Evolutionary conservation across 1,140 invertebrate species (phyloP), one percentile per base, ranked within the genome.

Genomic region (Plutomurus gul): DNA sequence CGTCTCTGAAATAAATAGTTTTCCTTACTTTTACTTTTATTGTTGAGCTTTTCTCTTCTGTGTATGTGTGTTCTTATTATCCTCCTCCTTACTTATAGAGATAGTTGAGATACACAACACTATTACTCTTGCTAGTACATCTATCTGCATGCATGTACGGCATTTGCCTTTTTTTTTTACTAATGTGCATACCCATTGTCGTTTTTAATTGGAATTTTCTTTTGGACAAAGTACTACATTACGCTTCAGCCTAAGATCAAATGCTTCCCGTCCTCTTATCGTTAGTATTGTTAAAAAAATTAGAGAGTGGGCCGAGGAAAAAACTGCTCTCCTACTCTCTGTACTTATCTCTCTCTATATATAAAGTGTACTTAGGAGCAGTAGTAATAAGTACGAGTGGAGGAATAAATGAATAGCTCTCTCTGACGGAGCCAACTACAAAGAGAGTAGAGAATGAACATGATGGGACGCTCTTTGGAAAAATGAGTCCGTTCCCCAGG

Each of bases 201-300:
- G 30, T 65, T 65, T 65, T 65, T 65, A 65, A 65, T 65, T 65
- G 36, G 56, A 65, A 65, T 65, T 65, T 65, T 65, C 56, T 65
- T 65, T 65, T 65, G 27, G 30, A 10, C 27, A 33, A 30, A 65
- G 27, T 60, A 33, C 16, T 30, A 33, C 56, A n/a, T 30, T 65
- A 25, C 56, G 36, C 36, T 65, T 30, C 36, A 65, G n/a, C n/a
- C n/a, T 33, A 65, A 65, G 56, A 65, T 65, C 56, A 65, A 65
- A 65, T 65, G 56, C 36, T 65, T 65, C 36, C 36, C 27, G 2
- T 16, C 18, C 56, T 65, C 56, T 65, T 65, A 65, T 65, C 56
- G 56, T 65, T 65, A 33, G 56, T 27, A 65, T 65, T 65, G 56
- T 65, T 65, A 65, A 30, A 65, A 65, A 65, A 65, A 65, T 65